Evolutionary conservation across 2,797 vertebrate genomes (phyloP).

Genomic region (Sebastes flavidus): DNA sequence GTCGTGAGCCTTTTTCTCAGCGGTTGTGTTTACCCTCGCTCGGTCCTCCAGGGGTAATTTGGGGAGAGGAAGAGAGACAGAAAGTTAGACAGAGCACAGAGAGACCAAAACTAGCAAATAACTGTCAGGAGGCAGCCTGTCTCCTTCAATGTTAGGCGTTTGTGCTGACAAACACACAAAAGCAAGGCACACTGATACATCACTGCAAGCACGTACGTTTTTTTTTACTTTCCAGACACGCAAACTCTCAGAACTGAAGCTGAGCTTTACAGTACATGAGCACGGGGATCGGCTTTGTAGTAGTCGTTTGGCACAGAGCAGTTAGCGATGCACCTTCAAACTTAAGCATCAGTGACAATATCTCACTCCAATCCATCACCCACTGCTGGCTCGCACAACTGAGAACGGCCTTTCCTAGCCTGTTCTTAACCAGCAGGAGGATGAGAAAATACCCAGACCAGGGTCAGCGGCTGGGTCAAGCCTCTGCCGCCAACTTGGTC

Average conservation of each 20-base stretch:
- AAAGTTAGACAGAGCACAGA: constrained; percentile 74
- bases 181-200: constrained; percentile 54
- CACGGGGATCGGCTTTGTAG: constrained; percentile 43
- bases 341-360: constrained; percentile 69
- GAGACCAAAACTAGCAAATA: constrained; percentile 82
- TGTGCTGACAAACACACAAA: constrained; percentile 76
- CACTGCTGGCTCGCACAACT: constrained; percentile 34
- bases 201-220: constrained; percentile 36
- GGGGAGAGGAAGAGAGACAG: constrained; percentile 67
- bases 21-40: constrained; percentile 63
- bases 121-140: constrained; percentile 85
- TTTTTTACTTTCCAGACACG: constrained; percentile 43
- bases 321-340: constrained; percentile 69
- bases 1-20: constrained; percentile 59
- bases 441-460: constrained; percentile 76
- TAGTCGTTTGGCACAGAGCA: constrained; percentile 50
- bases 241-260: constrained; percentile 50
- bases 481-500: constrained; percentile 42
- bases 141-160: constrained; percentile 81
- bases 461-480: constrained; percentile 69
- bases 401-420: constrained; percentile 45
- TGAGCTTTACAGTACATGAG: constrained; percentile 33
- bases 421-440: constrained; percentile 67
- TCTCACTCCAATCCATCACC: constrained; percentile 70
- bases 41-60: constrained; percentile 72